A percentile compares a stretch with the other conserved stretches of the same genome.
These are phyloP conservation scores for Zosterops borbonicus DNA, from an alignment of 2,113 vertebrate species.

Conservation along the genomic window DNA sequence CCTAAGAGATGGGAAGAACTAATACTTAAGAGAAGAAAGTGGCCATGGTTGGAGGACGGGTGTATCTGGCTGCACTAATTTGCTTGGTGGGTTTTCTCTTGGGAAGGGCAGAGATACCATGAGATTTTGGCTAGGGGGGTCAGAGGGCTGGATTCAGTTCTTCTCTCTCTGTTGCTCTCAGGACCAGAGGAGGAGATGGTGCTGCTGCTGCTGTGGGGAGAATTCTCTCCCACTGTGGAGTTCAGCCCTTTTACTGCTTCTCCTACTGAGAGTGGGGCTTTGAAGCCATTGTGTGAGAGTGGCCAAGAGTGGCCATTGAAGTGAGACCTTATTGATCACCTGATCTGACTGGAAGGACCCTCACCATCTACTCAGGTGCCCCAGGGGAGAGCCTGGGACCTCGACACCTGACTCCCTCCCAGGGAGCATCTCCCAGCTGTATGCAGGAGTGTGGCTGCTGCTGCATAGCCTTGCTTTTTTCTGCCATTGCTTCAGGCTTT, in stretches of 20 bases:
- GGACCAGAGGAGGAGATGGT: background rate
- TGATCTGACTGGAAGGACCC: background rate
- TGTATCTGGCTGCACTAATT: background rate
- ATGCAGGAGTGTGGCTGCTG: too few relatives aligned
- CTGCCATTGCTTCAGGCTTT: accelerated
- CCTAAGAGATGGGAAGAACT: background rate
- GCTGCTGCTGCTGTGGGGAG: background rate
- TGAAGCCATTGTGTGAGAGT: background rate
- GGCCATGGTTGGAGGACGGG: background rate
- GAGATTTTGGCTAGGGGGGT: background rate
- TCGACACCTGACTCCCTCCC: accelerated
- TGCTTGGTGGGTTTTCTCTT: background rate
- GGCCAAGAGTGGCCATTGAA: accelerated
- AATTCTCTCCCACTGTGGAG: background rate
- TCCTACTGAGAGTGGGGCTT: background rate
- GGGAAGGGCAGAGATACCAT: accelerated
- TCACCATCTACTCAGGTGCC: accelerated
- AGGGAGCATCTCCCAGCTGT: accelerated
- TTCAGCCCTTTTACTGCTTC: background rate
- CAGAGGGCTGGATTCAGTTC: background rate
- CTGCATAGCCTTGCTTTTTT: background rate
- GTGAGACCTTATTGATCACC: background rate
- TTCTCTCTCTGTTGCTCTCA: accelerated
- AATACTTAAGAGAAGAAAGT: background rate
- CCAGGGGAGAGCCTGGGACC: background rate